Base-by-base conservation (phyloP, 2,888 invertebrate species). In the Coleophora deauratella region DNA sequence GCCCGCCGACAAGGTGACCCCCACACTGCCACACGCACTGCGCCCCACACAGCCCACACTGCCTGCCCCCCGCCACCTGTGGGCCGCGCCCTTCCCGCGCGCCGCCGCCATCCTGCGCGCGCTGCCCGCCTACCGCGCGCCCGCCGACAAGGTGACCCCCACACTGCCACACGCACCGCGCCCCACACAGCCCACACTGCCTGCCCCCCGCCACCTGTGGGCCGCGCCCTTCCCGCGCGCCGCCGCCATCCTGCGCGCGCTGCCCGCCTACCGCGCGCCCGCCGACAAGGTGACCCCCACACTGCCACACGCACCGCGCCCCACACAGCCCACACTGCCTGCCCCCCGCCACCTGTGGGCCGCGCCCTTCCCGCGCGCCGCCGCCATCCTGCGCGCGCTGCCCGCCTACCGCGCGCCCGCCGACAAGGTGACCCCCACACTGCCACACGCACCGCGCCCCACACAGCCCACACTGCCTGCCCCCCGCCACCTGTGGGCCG, bases 211-310 rank as follows among this genome's bases (percentile, higher is more conserved):
- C 13, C 43, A 43, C 31, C 90, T 93, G 58, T 90, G 91, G 47
- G 96, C 96, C 66, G 94, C 94, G 52, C 96, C 96, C 0, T 97
- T 96, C 96, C 91, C 94, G 8, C 93, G 94, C 54, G 96, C 96
- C 31, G 96, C 97, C 72, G 91, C 93, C 38, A 95, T 96, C 66
- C 87, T 97, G 28, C 88, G 90, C 48, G 91, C 93, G 53, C 91
- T 97, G 65, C 92, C 94, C 45, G 95, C 95, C 7, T 96, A 94
- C 73, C 93, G 93, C 75, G 94, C 95, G 2, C 94, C 96, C 9
- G 86, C 91, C 40, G 95, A 95, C 71, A 96, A 96, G 72, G 84
- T 88, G 36, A 96, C 64, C 93, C n/a, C 96, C 55, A 88, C 88
- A 46, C 92, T 92, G 64, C 77, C 96, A 56, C 88, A 55, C 91